Conservation (phyloP, 2,113 vertebrate genomes). For the Myodes glareolus region DNA sequence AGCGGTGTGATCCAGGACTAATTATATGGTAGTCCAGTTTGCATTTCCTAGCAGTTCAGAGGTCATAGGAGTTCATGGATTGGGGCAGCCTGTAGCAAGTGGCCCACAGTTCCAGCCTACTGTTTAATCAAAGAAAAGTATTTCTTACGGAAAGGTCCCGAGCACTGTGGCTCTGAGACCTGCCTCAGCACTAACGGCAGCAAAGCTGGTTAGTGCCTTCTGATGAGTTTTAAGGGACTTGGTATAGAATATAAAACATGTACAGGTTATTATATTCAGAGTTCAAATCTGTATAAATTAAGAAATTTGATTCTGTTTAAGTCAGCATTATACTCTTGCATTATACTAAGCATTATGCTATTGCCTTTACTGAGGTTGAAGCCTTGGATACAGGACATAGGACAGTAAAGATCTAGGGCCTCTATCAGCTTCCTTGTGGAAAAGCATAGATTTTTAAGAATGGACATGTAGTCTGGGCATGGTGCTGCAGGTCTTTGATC, state of each 20-base stretch:
- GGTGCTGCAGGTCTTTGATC: too few relatives aligned
- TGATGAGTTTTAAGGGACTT: constrained; percentile 18
- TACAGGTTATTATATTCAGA: not conserved
- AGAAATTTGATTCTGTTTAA: constrained; percentile 11
- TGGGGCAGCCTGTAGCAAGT: not conserved
- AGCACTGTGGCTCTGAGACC: not conserved
- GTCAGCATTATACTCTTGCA: not conserved
- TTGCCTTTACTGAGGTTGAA: not conserved
- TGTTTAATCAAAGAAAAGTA: not conserved
- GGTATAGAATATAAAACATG: not conserved
- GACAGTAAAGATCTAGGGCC: not conserved
- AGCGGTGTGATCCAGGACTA: not conserved
- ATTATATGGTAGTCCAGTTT: too few relatives aligned
- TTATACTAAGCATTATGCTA: not conserved
- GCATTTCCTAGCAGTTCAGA: not conserved
- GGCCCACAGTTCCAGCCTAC: not conserved
- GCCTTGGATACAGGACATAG: not conserved
- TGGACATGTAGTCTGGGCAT: not conserved
- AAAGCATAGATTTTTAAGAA: not conserved
- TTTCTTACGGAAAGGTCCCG: not conserved
- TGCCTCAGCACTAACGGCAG: not conserved
- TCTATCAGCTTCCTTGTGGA: not conserved
- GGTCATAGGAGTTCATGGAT: not conserved
- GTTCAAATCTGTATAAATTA: not conserved
- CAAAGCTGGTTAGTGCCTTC: not conserved